A percentile compares a stretch with the other conserved stretches of the same genome.
Conservation (phyloP, 2,113 vertebrate genomes). For the Butorides virescens region DNA sequence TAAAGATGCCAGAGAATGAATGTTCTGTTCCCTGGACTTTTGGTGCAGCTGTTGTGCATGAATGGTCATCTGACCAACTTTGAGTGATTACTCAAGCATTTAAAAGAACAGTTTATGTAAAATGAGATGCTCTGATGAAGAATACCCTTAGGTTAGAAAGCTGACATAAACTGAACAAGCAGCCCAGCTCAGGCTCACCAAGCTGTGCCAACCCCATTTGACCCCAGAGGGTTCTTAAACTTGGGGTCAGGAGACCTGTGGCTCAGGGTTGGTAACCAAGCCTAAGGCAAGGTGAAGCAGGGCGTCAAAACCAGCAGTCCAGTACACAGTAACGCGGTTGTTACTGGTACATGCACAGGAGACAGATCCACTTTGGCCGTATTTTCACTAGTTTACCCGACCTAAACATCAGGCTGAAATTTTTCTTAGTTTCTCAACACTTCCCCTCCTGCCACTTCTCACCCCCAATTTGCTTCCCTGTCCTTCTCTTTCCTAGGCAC, state of each 20-base stretch:
- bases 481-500: neutral
- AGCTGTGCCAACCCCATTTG: neutral
- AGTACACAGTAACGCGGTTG: neutral
- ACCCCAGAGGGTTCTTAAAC: neutral
- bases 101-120: slow-evolving; percentile 32
- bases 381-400: neutral
- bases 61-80: neutral
- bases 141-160: neutral
- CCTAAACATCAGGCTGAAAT: neutral
- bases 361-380: neutral
- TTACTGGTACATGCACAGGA: neutral
- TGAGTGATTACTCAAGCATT: slow-evolving; percentile 7
- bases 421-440: neutral
- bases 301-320: neutral
- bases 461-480: neutral
- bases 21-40: neutral
- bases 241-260: neutral
- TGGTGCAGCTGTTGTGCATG: neutral
- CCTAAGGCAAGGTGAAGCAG: neutral
- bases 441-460: neutral
- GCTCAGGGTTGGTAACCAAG: neutral
- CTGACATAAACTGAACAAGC: neutral
- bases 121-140: slow-evolving; percentile 4
- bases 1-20: neutral
- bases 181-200: neutral